Evolutionary conservation across 2,797 vertebrate species (phyloP).

Genomic region (Chaenodraco wilsoni): DNA sequence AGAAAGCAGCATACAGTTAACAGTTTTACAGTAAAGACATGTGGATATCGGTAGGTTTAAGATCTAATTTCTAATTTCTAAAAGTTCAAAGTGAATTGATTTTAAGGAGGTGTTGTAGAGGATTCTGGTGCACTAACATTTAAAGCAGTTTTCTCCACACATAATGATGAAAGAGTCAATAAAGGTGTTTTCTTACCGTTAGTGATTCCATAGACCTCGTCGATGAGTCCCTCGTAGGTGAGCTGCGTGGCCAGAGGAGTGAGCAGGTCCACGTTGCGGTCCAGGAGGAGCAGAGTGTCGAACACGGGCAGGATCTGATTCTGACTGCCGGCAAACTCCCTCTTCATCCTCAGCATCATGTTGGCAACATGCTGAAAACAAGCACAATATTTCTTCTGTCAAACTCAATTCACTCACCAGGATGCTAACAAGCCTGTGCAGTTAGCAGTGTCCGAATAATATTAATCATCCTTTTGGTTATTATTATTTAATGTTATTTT

Average conservation of each 20-base stretch:
- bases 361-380: constrained; percentile 92
- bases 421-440: not conserved
- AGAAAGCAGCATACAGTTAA: too few relatives aligned
- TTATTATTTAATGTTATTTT: too few relatives aligned
- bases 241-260: constrained; percentile 95
- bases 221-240: constrained; percentile 97
- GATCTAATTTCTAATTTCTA: too few relatives aligned
- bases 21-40: too few relatives aligned
- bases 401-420: not conserved
- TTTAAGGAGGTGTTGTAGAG: too few relatives aligned
- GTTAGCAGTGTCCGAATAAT: not conserved
- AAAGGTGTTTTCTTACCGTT: constrained; percentile 86
- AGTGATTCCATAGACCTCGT: constrained; percentile 96
- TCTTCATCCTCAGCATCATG: constrained; percentile 99
- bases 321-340: constrained; percentile 94
- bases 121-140: too few relatives aligned
- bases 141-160: too few relatives aligned
- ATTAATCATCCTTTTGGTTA: not conserved
- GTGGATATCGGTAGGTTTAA: too few relatives aligned
- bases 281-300: constrained; percentile 93
- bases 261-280: constrained; percentile 94
- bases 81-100: too few relatives aligned
- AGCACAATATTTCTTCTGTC: constrained; percentile 4
- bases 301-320: constrained; percentile 94
- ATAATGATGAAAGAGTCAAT: not conserved